A percentile compares a stretch with the other conserved stretches of the same genome.
phyloP scores from a whole-genome alignment of 2,113 vertebrate species.

The Mobula hypostoma region DNA sequence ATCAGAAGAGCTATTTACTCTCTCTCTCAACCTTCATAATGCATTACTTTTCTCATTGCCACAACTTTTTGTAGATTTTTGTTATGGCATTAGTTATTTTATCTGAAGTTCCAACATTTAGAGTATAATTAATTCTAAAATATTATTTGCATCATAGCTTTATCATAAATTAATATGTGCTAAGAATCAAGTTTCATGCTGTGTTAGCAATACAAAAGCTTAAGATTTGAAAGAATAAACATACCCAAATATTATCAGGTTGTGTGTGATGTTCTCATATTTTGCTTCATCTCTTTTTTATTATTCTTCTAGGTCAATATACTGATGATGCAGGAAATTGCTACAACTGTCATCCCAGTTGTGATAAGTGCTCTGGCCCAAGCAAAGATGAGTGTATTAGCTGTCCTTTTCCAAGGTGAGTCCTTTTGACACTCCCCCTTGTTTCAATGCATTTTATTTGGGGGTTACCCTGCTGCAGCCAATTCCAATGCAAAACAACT shows the following conservation, averaged over 20 bases:
- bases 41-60: background rate
- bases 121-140: background rate
- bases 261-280: background rate
- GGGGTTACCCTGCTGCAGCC: background rate
- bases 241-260: background rate
- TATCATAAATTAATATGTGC: too few species aligned
- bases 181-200: background rate
- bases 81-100: background rate
- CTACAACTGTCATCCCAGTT: constrained; percentile 65
- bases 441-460: too few species aligned
- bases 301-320: constrained; percentile 62
- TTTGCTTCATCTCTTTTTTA: background rate
- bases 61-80: background rate
- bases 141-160: background rate
- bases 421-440: background rate
- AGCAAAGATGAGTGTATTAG: constrained; percentile 64
- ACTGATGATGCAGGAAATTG: constrained; percentile 55
- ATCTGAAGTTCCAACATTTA: background rate
- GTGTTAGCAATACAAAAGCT: background rate
- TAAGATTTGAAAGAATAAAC: background rate
- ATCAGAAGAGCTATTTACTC: too few species aligned
- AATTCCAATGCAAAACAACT: background rate
- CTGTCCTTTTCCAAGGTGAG: constrained; percentile 66
- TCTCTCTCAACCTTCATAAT: background rate
- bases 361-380: constrained; percentile 71